phyloP scores from a whole-genome alignment of 1,140 invertebrate genomes.

The Drusus annulatus region DNA sequence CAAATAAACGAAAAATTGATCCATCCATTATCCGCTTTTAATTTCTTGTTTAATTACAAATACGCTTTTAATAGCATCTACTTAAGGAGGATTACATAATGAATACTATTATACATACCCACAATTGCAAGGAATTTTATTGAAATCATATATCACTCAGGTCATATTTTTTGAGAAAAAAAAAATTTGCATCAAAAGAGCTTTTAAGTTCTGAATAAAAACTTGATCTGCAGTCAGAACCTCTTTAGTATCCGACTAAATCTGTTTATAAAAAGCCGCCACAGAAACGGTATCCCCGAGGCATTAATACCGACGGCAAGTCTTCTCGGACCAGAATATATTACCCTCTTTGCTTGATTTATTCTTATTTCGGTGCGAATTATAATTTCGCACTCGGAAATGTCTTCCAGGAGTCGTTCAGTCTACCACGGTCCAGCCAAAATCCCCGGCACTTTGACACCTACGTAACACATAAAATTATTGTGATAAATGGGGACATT shows the following conservation, averaged over 20 bases:
- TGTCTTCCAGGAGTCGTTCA: conserved; percentile 9
- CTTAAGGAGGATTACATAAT: no score
- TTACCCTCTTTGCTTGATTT: conserved; percentile 21
- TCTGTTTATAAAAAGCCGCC: conserved; percentile 1
- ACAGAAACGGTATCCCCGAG: background rate
- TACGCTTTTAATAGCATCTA: no score
- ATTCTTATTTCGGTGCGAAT: background rate
- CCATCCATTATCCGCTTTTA: no score
- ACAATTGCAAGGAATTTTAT: no score
- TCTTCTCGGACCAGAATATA: background rate
- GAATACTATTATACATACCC: no score
- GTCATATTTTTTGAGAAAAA: no score
- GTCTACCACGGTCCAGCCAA: background rate
- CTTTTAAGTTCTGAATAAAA: no score
- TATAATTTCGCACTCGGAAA: background rate
- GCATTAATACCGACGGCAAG: conserved; percentile 1
- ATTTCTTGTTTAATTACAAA: no score
- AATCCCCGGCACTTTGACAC: background rate
- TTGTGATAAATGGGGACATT: no score
- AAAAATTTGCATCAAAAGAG: no score
- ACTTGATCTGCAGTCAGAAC: background rate
- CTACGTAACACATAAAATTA: background rate
- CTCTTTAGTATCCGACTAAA: background rate
- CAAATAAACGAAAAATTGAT: no score
- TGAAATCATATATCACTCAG: no score